Base-by-base conservation (phyloP, 2,888 invertebrate species). In the Polia nebulosa region DNA sequence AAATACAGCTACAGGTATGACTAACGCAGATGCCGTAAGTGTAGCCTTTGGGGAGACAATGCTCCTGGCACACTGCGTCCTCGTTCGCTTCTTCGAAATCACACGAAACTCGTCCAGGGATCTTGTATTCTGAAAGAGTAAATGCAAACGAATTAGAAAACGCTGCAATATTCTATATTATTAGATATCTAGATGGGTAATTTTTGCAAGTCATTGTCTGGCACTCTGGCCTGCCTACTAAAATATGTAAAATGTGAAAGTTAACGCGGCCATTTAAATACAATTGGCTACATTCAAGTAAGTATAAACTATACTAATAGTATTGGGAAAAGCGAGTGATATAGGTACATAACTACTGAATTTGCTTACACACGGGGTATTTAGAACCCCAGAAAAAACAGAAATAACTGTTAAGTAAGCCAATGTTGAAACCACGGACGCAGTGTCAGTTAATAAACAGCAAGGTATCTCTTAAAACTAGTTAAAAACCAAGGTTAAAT, bases 11-110 rank as follows among this genome's bases (percentile, higher is more conserved):
- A 83, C 95, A 96, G 15, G 85, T 90, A 49, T 88, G 83, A 58
- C 88, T 88, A 55, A 94, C 87, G 72, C 95, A 96, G 34, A 95
- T 76, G 2, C 95, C 95, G 78, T 91, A 93, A 8, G 88, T 84
- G 71, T 95, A 96, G 45, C 95, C 95, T 84, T 94, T 95, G 2
- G 92, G 93, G 17, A 93, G 65, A 72, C 95, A 96, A 71, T 92
- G 94, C 64, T 90, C 88, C 63, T 90, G 88, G 73, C 95, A 96
- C 3, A 88, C 72, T 0, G 64, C 39, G 39, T 92, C 92, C 67
- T 94, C 93, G 0, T 88, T 90, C 0, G 92, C 85, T 61, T 95
- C 95, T 45, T 89, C 89, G 34, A 80, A 84, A 9, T 88, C 76
- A 59, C 95, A 95, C 15, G 70, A 41, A 29, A 93, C 72, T 36